Evolutionary conservation across 2,797 vertebrate genomes (phyloP), one percentile per base, ranked within the genome.

Genomic region (Valencia hispanica): DNA sequence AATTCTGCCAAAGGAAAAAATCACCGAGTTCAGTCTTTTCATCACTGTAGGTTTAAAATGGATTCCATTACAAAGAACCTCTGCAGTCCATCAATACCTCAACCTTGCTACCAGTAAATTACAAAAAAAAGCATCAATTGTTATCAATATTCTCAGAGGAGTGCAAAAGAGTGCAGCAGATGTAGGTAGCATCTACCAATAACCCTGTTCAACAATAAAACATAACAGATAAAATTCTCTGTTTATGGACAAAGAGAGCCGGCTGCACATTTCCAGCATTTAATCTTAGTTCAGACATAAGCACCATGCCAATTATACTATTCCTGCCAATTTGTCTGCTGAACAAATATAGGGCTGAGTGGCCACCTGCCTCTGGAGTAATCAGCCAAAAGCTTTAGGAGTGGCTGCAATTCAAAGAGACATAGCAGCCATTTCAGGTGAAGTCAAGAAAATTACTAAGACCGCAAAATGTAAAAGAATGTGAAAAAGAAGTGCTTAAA

Each of bases 311-410:
- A 85, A 20, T 81, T 75, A 55, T 45, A 73, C 48, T 7, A n/a
- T 70, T 74, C 72, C 77, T 83, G 78, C 61, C 20, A 82, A 78
- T 72, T 47, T 77, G 41, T 78, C 79, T 73, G 78, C 53, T 65
- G 75, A 80, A 74, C 79, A 85, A 83, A 87, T 53, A 87, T 43
- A 73, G 17, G 74, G 45, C 75, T 11, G 83, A 82, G 47, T 47
- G 65, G 39, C 78, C 82, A 78, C 74, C 78, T 78, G 83, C 70
- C 43, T 79, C 82, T 61, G 69, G 36, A 22, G 55, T 53, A 32
- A 76, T 80, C 82, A 57, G 61, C 73, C 79, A 82, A 78, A 83
- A 66, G 27, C 30, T 63, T 79, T 14, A 39, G 17, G 83, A 81
- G 61, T 18, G 11, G 30, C 75, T 57, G 55, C 61, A 55, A 25